Evolutionary conservation across 2,797 vertebrate species (phyloP).

Genomic region (Eulemur mongoz): DNA sequence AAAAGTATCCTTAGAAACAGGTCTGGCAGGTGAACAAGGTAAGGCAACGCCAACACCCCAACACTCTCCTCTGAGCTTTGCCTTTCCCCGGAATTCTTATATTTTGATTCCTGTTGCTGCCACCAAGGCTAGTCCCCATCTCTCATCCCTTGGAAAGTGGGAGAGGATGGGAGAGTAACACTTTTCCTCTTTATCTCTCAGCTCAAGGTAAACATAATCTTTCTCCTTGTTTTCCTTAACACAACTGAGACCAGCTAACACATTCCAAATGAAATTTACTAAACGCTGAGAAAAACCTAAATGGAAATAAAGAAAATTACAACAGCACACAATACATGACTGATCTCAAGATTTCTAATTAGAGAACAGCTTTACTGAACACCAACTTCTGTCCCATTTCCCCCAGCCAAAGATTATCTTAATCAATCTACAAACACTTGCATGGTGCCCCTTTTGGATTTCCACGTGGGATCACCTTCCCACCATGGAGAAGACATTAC

Average conservation of each 20-base stretch:
- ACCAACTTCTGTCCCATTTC: background rate
- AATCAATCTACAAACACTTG: background rate
- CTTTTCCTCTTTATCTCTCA: background rate
- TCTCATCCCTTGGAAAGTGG: background rate
- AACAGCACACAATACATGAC: background rate
- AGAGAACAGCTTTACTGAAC: background rate
- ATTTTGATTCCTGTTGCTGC: constrained; percentile 53
- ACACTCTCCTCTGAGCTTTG: background rate
- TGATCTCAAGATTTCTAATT: background rate
- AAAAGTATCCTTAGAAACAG: background rate
- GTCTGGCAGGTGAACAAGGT: background rate
- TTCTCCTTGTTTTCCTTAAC: constrained; percentile 5
- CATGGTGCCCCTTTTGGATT: background rate
- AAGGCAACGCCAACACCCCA: background rate
- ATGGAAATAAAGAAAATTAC: constrained; percentile 29
- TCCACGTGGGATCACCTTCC: background rate
- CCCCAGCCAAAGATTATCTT: background rate
- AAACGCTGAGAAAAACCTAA: background rate
- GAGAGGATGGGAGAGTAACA: background rate
- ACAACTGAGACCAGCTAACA: background rate
- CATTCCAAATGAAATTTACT: constrained; percentile 44
- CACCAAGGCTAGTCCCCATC: background rate
- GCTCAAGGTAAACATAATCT: background rate
- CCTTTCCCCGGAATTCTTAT: constrained; percentile 42
- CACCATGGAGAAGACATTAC: background rate